Percentiles rank a stretch among this genome's conserved stretches.
These are phyloP conservation scores for Epinotia bilunana DNA, from an alignment of 2,888 invertebrate species.

Conservation along the genomic window DNA sequence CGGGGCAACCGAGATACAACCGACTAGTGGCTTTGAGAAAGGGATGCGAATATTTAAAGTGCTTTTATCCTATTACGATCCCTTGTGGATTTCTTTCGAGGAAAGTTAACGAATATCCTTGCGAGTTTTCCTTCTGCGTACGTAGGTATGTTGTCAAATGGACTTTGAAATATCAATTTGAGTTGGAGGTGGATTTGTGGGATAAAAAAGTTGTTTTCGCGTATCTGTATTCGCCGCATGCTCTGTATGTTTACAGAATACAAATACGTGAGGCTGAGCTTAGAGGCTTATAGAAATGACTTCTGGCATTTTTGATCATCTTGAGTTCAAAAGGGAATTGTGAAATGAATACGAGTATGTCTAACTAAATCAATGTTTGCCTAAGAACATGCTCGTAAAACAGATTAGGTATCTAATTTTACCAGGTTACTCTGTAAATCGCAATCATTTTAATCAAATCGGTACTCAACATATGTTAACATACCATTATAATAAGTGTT, in stretches of 20 bases:
- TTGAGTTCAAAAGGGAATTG: not conserved
- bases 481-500: constrained; percentile 6
- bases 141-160: constrained; percentile 26
- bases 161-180: constrained; percentile 37
- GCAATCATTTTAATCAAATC: not conserved
- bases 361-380: not conserved
- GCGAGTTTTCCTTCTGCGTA: constrained; percentile 20
- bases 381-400: not conserved
- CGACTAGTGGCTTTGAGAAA: constrained; percentile 35
- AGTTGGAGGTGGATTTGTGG: constrained; percentile 36
- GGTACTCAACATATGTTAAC: not conserved
- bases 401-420: too few species aligned
- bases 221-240: constrained; percentile 20
- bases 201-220: constrained; percentile 28
- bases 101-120: constrained; percentile 48
- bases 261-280: constrained; percentile 1
- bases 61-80: constrained; percentile 53
- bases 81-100: constrained; percentile 51
- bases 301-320: not conserved
- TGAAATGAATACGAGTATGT: too few species aligned
- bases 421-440: too few species aligned
- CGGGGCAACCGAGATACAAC: constrained; percentile 2
- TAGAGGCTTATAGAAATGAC: not conserved
- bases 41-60: constrained; percentile 45
- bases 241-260: constrained; percentile 20